Evolutionary conservation across 2,888 invertebrate species (phyloP), one percentile per base, ranked within the genome.

Genomic region (Nomada fabriciana): DNA sequence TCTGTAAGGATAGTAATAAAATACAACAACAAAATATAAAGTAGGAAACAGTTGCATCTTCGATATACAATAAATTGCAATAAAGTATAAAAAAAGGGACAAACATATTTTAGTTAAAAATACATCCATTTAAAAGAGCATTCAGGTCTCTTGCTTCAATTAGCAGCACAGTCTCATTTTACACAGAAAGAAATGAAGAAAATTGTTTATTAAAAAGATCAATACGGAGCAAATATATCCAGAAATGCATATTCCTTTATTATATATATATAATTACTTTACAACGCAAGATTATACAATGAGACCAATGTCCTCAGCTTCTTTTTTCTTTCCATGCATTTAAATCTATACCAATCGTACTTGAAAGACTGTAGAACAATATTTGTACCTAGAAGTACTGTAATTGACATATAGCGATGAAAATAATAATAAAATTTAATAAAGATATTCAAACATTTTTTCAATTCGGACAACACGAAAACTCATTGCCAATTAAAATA

Each of bases 31-130:
- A 42, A 53, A 63, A 20, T 23, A 25, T 36, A 15, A 25, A 43
- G 29, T 64, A 43, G 25, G 9, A 25, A 59, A 42, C 13, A 42
- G 13, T 15, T 42, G 68, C 72, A 53, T 65, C 76, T 83, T 85
- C 76, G 76, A 79, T 79, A 84, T 72, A 84, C 69, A 67, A 76
- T 20, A n/a, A 50, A 11, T 57, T 23, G n/a, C 25, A 5, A 25
- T 25, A 2, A 25, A 50, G 29, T 10, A 23, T 23, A 55, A 67
- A 55, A 50, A 7, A 20, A 55, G 3, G 23, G 11, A 20, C 18
- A 23, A 70, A 63, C n/a, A 64, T 13, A 20, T 9, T 18, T 50
- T 2, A 3, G 3, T 50, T 50, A 18, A 42, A n/a, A 52, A 15
- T 52, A 55, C 7, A 57, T 43, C 18, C 18, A 23, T 23, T 23